These are phyloP conservation scores for Scaptomyza parva DNA, from an alignment of 2,888 invertebrate species.

Conservation along the genomic window DNA sequence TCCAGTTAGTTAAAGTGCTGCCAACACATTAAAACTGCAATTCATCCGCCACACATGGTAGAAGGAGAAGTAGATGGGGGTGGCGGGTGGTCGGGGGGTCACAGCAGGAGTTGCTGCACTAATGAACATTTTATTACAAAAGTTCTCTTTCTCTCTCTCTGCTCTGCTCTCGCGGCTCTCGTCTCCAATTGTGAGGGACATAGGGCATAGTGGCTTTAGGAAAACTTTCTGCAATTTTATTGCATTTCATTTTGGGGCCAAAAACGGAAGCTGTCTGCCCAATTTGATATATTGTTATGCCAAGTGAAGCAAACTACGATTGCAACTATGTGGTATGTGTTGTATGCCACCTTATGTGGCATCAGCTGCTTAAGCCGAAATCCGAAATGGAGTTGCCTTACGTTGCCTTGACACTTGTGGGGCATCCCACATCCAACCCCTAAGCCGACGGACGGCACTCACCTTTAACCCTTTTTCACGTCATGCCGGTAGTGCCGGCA, in stretches of 20 bases:
- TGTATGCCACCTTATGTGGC: conserved; percentile 23
- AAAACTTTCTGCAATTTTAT: conserved; percentile 50
- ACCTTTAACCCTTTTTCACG: conserved; percentile 29
- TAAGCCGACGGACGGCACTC: conserved; percentile 2
- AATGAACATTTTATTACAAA: conserved; percentile 83
- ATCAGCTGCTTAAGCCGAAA: conserved; percentile 38
- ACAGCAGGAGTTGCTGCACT: conserved; percentile 69
- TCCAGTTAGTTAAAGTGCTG: conserved; percentile 74
- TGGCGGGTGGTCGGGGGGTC: conserved; percentile 6
- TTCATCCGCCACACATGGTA: conserved; percentile 68
- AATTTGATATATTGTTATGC: conserved; percentile 65
- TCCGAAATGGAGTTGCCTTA: conserved; percentile 26
- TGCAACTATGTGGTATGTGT: conserved; percentile 21
- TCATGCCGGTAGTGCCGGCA: no score
- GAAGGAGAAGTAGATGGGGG: neutral
- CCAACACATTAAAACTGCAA: conserved; percentile 79
- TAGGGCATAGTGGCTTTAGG: neutral
- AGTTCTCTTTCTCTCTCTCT: no score
- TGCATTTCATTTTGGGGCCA: conserved; percentile 52
- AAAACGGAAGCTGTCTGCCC: conserved; percentile 53
- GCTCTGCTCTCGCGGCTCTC: neutral
- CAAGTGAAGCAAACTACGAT: conserved; percentile 48
- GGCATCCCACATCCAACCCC: conserved; percentile 47
- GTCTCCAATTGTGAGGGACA: conserved; percentile 13
- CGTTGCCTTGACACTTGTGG: conserved; percentile 57